Evolutionary conservation across 2,113 vertebrate species (phyloP), one percentile per base, ranked within the genome.

Genomic region (Syngnathus typhle): DNA sequence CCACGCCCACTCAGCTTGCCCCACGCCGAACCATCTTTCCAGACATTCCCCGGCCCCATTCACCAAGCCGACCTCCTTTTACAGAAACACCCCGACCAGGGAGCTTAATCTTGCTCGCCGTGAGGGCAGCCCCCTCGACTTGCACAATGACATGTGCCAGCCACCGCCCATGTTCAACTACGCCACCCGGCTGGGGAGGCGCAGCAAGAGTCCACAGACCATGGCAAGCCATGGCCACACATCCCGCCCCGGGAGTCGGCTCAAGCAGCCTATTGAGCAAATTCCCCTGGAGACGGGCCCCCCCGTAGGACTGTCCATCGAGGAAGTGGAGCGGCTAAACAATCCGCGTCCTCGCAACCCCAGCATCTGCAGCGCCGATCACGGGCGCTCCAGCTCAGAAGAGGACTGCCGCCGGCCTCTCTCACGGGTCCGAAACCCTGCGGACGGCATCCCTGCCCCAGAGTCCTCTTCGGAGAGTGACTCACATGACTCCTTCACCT

Each of bases 401-500:
- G 96, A 98, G 71, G 97, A 98, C 78, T 94, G 95, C 79, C 87
- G 94, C 58, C 87, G 95, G 67, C 97, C 97, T 0, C 90, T 96
- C 60, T 98, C 97, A 6, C 89, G 96, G 65, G 94, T 96, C 0
- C 89, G 97, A 71, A 99, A 98, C 87, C 96, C 97, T 0, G 96
- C 96, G 0, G 96, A 99, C 0, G 97, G 96, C 65, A 94, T 98
- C 68, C 96, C 97, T 0, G 97, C 96, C 0, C 95, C 95, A 0
- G 96, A 98, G 68, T 96, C 97, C 0, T 98, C 96, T 8, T 99
- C 97, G 0, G 97, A 99, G 76, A 99, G 97, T 2, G 97, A 99
- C 91, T 99, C 97, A 0, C 97, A 99, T 0, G 97, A 98, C 87
- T 99, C 97, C 56, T 99, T 99, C 90, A 99, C 97, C 38, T 99